Evolutionary conservation across 1,140 invertebrate species (phyloP).

Genomic region (Chlorops oryzae): DNA sequence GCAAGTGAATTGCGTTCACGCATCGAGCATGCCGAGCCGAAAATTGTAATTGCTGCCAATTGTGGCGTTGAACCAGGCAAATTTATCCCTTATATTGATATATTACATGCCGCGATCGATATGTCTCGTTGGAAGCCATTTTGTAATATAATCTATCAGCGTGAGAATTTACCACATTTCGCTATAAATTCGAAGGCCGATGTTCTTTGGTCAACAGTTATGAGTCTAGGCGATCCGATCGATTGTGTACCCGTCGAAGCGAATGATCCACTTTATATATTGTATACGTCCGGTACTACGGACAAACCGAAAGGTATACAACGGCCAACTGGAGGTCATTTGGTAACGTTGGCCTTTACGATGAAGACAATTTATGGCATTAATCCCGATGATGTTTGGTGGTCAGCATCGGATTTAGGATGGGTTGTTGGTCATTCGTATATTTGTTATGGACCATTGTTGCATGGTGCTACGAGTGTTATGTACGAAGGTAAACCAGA

Average conservation of each 20-base stretch:
- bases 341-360: constrained; percentile 76
- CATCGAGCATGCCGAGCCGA: constrained; percentile 82
- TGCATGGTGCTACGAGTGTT: constrained; percentile 74
- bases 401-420: constrained; percentile 81
- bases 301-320: constrained; percentile 79
- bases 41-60: constrained; percentile 82
- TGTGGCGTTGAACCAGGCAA: constrained; percentile 83
- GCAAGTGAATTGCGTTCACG: constrained; percentile 76
- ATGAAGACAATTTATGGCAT: constrained; percentile 80
- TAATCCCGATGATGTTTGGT: constrained; percentile 77
- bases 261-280: constrained; percentile 83
- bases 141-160: constrained; percentile 75
- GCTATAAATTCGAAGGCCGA: constrained; percentile 59
- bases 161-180: constrained; percentile 61
- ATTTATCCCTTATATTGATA: constrained; percentile 79
- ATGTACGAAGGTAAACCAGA: constrained; percentile 95
- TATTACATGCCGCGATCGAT: constrained; percentile 77
- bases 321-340: constrained; percentile 78
- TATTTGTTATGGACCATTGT: constrained; percentile 84
- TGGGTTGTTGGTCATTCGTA: constrained; percentile 95
- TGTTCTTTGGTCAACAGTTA: constrained; percentile 68
- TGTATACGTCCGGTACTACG: constrained; percentile 91
- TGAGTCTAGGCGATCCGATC: constrained; percentile 58
- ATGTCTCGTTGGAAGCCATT: constrained; percentile 63
- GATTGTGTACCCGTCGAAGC: constrained; percentile 80